These are phyloP conservation scores for Sceloporus undulatus DNA, from an alignment of 2,113 vertebrate genomes.

Conservation along the genomic window DNA sequence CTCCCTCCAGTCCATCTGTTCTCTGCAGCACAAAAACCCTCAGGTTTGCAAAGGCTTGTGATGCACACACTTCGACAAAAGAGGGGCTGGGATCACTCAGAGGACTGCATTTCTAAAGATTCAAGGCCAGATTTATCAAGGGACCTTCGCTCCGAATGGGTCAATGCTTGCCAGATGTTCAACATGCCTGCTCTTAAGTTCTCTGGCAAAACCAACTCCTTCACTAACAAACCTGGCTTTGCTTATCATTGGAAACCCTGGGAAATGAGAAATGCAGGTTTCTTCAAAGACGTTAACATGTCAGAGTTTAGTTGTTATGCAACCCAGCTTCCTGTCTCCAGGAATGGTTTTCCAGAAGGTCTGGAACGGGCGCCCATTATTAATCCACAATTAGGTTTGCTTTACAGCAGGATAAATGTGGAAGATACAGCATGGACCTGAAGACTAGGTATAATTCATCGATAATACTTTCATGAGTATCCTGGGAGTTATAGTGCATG, in stretches of 20 bases:
- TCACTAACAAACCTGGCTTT: neutral
- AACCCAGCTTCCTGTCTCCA: neutral
- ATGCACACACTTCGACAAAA: rapidly evolving
- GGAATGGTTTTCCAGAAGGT: neutral
- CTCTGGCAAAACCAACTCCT: neutral
- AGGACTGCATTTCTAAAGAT: neutral
- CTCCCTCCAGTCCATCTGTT: neutral
- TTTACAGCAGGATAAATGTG: neutral
- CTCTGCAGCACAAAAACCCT: neutral
- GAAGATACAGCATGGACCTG: neutral
- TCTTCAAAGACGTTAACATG: neutral
- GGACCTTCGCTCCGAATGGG: neutral
- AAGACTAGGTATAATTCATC: too few species aligned
- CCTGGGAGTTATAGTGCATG: neutral
- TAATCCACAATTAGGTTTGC: neutral
- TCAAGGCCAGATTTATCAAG: neutral
- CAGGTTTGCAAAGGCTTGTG: rapidly evolving
- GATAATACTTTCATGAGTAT: too few species aligned
- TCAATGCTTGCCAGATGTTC: neutral
- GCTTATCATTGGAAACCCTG: rapidly evolving
- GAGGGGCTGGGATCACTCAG: neutral
- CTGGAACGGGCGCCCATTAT: neutral
- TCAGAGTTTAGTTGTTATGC: neutral
- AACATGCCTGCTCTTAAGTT: neutral
- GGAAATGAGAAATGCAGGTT: neutral